A percentile compares a stretch with the other conserved stretches of the same genome.
phyloP scores from a whole-genome alignment of 2,797 vertebrate genomes.

The Nothura maculosa region DNA sequence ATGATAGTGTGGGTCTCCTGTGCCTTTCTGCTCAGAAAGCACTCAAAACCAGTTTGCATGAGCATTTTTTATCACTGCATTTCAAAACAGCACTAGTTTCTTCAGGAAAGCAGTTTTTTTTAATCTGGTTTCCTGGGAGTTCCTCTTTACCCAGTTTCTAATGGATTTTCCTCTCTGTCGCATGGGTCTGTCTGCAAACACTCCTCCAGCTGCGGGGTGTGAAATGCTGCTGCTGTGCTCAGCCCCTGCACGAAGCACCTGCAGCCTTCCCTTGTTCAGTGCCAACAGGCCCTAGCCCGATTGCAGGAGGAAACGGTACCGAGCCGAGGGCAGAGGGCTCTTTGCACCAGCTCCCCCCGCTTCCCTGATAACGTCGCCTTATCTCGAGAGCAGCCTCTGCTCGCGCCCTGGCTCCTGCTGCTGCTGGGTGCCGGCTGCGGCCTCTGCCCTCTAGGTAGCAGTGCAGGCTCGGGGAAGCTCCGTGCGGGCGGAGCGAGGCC shows the following conservation, averaged over 20 bases:
- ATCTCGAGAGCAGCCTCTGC: too few relatives aligned
- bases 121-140: too few relatives aligned
- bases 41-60: background rate
- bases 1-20: background rate
- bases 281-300: background rate
- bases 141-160: background rate
- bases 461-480: fast-evolving
- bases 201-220: background rate
- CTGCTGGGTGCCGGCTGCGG: too few relatives aligned
- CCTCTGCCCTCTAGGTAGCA: background rate
- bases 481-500: too few relatives aligned
- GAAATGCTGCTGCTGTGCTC: background rate
- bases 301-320: background rate
- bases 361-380: too few relatives aligned
- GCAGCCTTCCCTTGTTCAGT: background rate
- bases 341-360: background rate
- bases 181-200: background rate
- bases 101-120: background rate
- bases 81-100: background rate
- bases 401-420: too few relatives aligned
- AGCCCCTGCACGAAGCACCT: background rate
- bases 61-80: background rate
- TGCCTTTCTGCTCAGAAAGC: background rate
- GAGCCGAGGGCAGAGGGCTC: background rate
- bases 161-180: background rate